Percentiles rank a stretch among this genome's conserved stretches.
These are phyloP conservation scores for Sus scrofa DNA, from an alignment of 2,113 vertebrate species.

Conservation along the genomic window DNA sequence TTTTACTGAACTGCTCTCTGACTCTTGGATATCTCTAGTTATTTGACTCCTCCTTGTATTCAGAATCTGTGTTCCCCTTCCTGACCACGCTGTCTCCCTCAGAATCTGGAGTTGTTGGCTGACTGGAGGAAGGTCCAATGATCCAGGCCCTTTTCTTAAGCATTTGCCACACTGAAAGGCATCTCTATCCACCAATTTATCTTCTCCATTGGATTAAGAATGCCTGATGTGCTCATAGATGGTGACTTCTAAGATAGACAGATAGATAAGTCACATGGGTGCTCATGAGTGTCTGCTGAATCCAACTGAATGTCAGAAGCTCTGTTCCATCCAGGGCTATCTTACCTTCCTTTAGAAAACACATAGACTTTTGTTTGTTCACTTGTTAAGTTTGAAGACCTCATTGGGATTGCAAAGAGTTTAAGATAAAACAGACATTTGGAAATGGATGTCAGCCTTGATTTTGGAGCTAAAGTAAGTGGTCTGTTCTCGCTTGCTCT, in stretches of 20 bases:
- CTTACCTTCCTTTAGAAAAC: neutral
- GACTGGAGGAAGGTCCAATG: neutral
- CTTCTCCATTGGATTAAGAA: neutral
- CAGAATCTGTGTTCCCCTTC: neutral
- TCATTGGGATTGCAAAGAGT: constrained; percentile 13
- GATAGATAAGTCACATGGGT: neutral
- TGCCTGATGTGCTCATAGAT: neutral
- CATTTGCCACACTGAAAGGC: neutral
- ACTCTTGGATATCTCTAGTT: neutral
- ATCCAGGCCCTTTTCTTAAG: neutral
- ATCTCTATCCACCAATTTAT: neutral
- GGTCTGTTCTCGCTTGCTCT: neutral
- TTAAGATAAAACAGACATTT: neutral
- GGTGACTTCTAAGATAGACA: neutral
- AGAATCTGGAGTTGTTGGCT: neutral
- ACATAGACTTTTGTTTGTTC: neutral
- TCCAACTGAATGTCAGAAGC: neutral
- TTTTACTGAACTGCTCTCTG: neutral
- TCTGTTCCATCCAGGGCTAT: neutral
- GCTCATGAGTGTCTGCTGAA: neutral
- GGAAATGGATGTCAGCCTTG: neutral
- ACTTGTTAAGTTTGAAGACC: neutral
- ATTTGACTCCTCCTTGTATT: neutral
- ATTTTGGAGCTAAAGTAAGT: neutral
- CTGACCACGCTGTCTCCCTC: neutral